Evolutionary conservation across 2,113 vertebrate species (phyloP).

Genomic region (Syrmaticus mikado): DNA sequence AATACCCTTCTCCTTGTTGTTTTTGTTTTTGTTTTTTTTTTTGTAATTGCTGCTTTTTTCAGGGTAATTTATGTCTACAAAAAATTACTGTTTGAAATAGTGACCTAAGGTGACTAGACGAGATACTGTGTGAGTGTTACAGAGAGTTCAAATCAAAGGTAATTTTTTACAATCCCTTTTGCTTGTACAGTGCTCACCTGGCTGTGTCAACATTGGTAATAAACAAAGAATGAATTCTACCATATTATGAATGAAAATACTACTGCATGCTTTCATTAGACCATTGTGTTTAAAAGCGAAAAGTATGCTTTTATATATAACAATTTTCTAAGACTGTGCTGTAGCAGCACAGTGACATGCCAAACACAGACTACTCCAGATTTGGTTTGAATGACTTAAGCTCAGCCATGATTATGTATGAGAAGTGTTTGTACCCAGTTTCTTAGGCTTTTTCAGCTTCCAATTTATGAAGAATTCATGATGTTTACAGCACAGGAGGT

Average conservation of each 20-base stretch:
- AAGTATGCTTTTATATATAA: constrained; percentile 72
- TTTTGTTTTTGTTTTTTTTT: neutral
- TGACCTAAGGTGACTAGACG: constrained; percentile 79
- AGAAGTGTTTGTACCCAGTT: constrained; percentile 69
- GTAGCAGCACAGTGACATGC: constrained; percentile 67
- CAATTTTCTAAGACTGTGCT: constrained; percentile 66
- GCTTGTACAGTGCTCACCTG: constrained; percentile 79
- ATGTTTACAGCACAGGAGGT: constrained; percentile 87
- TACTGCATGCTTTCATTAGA: constrained; percentile 82
- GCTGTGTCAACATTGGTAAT: constrained; percentile 81
- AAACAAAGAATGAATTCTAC: constrained; percentile 74
- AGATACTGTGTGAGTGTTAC: constrained; percentile 69
- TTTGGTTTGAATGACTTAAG: constrained; percentile 64
- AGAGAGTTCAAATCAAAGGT: constrained; percentile 76
- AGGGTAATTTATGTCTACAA: constrained; percentile 82
- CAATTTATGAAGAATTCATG: constrained; percentile 77
- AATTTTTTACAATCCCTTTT: constrained; percentile 74
- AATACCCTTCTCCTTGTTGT: neutral
- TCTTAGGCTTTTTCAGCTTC: constrained; percentile 69
- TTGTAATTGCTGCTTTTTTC: constrained; percentile 88
- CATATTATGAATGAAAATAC: constrained; percentile 65
- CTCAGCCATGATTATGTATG: constrained; percentile 70
- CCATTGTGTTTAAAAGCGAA: constrained; percentile 71
- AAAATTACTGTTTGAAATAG: constrained; percentile 77
- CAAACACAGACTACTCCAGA: constrained; percentile 72